Base-by-base conservation (phyloP, 2,888 invertebrate genomes). In the Drosophila setosimentum region DNA sequence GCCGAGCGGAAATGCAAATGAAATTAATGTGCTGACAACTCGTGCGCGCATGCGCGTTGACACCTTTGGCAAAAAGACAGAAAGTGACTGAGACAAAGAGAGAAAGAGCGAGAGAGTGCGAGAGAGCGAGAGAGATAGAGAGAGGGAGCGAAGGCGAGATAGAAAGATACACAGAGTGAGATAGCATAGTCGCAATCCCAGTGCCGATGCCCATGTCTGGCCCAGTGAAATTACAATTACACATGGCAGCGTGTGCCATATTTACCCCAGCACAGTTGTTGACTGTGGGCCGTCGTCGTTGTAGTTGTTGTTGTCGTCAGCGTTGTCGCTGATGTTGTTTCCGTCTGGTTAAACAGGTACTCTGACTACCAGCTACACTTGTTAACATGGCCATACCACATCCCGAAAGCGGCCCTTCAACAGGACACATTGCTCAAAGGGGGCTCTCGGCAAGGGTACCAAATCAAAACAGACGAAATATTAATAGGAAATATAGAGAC, bases 1-100 rank as follows among this genome's bases (percentile, higher is more conserved):
- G 82, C 75, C 72, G 82, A 90, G 83, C 89, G 89, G 91, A 90
- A 90, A 90, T 89, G 91, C 87, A 90, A 91, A 91, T 90, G 84
- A 90, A 90, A 90, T 90, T 86, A 86, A 88, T 86, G 89, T 86
- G 89, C 87, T 86, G 87, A 85, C 89, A 87, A 84, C 77, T 76
- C 87, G 82, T 85, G 81, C 89, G 87, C 89, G 87, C 87, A 89
- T 85, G 89, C 89, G 83, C 87, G 87, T 85, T 85, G 85, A 88
- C 85, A 85, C 85, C 85, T 85, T 86, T 82, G 65, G 70, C 63
- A 62, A 54, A 55, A 59, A 68, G 77, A 73, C 66, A 67, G 70
- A 67, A 58, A 35, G 58, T 57, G 57, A 57, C 16, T 57, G 57
- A 55, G 42, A 49, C 60, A 65, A 58, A 69, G 45, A 29, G 4